Conservation (phyloP, 2,888 invertebrate genomes). For the Sepioteuthis lessoniana region DNA sequence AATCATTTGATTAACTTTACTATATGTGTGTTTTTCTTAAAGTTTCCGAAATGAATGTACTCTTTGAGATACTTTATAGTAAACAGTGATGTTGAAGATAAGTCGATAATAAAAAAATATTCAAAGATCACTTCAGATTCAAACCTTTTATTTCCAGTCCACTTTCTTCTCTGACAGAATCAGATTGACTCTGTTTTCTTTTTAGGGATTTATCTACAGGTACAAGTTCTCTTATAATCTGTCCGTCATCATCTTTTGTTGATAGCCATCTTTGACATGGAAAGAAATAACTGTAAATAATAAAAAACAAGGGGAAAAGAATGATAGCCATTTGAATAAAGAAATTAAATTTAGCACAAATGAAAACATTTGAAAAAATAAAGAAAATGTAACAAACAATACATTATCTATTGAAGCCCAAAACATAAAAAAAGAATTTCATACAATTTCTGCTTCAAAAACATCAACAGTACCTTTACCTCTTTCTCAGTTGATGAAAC, state of each 20-base stretch:
- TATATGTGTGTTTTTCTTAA: too few relatives aligned
- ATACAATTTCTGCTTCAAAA: too few relatives aligned
- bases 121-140: too few relatives aligned
- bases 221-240: slow-evolving; percentile 73
- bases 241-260: slow-evolving; percentile 73
- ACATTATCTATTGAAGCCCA: not conserved
- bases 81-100: too few relatives aligned
- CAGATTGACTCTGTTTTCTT: slow-evolving; percentile 64
- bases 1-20: too few relatives aligned
- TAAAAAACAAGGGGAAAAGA: not conserved
- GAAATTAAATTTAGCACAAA: not conserved
- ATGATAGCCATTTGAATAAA: not conserved
- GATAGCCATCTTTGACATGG: slow-evolving; percentile 75
- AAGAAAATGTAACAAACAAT: not conserved
- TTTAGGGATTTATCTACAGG: slow-evolving; percentile 70
- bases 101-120: too few relatives aligned
- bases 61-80: too few relatives aligned
- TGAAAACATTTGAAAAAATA: not conserved
- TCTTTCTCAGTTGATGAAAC: too few relatives aligned
- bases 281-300: slow-evolving; percentile 72
- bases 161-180: slow-evolving; percentile 68
- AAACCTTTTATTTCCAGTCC: slow-evolving; percentile 74
- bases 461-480: too few relatives aligned
- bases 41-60: too few relatives aligned
- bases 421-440: too few relatives aligned